Evolutionary conservation across 2,113 vertebrate species (phyloP), one percentile per base, ranked within the genome.

Genomic region (Girardinichthys multiradiatus): DNA sequence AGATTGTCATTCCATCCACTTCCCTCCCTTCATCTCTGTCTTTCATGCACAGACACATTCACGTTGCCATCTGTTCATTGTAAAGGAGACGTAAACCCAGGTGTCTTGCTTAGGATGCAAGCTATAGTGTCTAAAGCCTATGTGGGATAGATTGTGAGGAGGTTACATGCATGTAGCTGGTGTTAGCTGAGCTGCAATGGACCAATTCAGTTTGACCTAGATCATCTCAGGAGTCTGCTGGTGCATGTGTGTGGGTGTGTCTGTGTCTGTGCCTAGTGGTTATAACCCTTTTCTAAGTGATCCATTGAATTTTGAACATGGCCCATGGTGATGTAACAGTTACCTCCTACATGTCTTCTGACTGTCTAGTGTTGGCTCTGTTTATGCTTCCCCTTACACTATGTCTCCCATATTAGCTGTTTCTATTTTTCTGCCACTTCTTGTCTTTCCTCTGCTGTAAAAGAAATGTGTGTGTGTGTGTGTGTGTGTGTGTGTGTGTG

Each of bases 201-300:
- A 85, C 86, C 83, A 73, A 76, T 71, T 79, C 80, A 60, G 54
- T 89, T 86, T 84, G 84, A 86, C 81, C 88, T 70, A 84, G 75
- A 79, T 89, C 65, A 57, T 79, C 28, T 61, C 71, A 74, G 71
- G 71, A 69, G 74, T 57, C 31, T 29, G 61, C 54, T 77, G 63
- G 57, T 69, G 68, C 73, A 10, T 63, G 69, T 17, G 42, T 51
- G 64, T 66, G 57, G 60, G 69, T 51, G 72, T 75, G 72, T 64
- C 7, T 51, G 72, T 75, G 72, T 64, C 7, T 72, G 72, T 75
- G 74, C 31, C 57, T 75, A 65, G 64, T 72, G 65, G 71, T 68
- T 72, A 27, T 74, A 72, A 27, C 37, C 65, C 72, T 45, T 80
- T 84, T 87, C 54, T 72, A 71, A 74, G 62, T 2, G 10, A 71